These are phyloP conservation scores for Merodon equestris DNA, from an alignment of 2,888 invertebrate species.

Conservation along the genomic window DNA sequence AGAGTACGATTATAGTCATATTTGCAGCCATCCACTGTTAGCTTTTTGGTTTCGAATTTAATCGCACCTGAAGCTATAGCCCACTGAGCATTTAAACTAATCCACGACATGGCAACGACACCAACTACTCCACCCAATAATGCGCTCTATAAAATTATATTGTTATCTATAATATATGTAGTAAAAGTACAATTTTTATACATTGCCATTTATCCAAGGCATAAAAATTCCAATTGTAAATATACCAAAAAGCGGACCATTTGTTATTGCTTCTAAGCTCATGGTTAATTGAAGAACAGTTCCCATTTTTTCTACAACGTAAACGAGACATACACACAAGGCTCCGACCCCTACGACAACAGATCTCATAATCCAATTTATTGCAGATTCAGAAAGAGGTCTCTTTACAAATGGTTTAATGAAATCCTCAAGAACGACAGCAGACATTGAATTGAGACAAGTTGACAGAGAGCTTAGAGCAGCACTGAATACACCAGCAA, in stretches of 20 bases:
- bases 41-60: slow-evolving; percentile 83
- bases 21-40: slow-evolving; percentile 83
- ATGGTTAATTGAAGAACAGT: slow-evolving; percentile 84
- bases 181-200: slow-evolving; percentile 73
- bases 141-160: slow-evolving; percentile 80
- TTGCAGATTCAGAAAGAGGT: slow-evolving; percentile 80
- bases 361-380: slow-evolving; percentile 84
- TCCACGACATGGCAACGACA: slow-evolving; percentile 81
- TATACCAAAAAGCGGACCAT: slow-evolving; percentile 84
- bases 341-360: slow-evolving; percentile 86
- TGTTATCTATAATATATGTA: too few relatives aligned
- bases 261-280: slow-evolving; percentile 85
- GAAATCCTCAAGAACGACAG: slow-evolving; percentile 87
- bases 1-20: slow-evolving; percentile 80
- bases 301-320: slow-evolving; percentile 88
- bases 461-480: slow-evolving; percentile 90
- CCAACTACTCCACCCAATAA: slow-evolving; percentile 82
- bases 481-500: slow-evolving; percentile 94
- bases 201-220: slow-evolving; percentile 84
- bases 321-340: slow-evolving; percentile 84
- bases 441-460: slow-evolving; percentile 88
- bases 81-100: slow-evolving; percentile 83
- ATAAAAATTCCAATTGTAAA: slow-evolving; percentile 85
- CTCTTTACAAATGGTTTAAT: slow-evolving; percentile 82
- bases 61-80: slow-evolving; percentile 83